Evolutionary conservation across 2,888 invertebrate genomes (phyloP).

Genomic region (Leucozona laternaria): DNA sequence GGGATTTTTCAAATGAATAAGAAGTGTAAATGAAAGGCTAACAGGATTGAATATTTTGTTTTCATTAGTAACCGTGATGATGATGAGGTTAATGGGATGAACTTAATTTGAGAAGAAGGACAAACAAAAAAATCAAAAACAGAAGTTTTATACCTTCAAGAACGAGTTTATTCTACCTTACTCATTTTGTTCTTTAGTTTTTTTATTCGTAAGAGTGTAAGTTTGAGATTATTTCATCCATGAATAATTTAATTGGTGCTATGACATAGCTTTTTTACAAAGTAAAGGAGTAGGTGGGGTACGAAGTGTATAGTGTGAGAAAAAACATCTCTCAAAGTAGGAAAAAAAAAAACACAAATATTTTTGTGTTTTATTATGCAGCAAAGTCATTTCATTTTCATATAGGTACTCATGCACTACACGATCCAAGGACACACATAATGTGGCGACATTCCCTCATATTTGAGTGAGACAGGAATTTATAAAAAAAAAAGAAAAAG

Average conservation of each 20-base stretch:
- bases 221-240: slow-evolving; percentile 6
- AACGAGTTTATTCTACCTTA: neutral
- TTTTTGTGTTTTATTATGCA: slow-evolving; percentile 23
- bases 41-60: neutral
- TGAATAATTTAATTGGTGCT: slow-evolving; percentile 17
- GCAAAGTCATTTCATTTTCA: slow-evolving; percentile 4
- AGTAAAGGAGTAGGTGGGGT: neutral
- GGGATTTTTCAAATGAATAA: neutral
- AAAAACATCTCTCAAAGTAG: neutral
- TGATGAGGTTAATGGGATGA: slow-evolving; percentile 16
- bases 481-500: neutral
- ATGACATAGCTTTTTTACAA: neutral
- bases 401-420: slow-evolving; percentile 5
- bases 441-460: neutral
- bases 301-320: neutral
- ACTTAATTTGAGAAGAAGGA: neutral
- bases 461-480: neutral
- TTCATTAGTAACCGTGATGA: slow-evolving; percentile 19
- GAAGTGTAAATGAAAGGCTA: neutral
- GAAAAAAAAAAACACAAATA: neutral
- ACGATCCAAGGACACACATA: slow-evolving; percentile 3
- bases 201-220: neutral
- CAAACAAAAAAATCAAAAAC: neutral
- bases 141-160: neutral
- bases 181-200: neutral